Percentiles rank a stretch among this genome's conserved stretches.
Conservation (phyloP, 2,888 invertebrate species). For the Drosophila koepferae region DNA sequence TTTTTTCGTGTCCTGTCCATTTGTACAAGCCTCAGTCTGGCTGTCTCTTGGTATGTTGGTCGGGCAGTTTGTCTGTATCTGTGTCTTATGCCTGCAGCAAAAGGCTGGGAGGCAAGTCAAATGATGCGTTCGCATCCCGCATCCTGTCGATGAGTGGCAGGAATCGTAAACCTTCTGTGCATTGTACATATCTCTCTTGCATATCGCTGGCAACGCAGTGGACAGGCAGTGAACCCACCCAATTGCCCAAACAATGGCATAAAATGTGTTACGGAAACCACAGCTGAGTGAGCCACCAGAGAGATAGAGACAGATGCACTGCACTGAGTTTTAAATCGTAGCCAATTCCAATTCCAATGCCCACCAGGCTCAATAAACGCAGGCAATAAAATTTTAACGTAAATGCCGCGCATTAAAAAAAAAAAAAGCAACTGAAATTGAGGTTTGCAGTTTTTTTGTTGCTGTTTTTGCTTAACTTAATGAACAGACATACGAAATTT, state of each 20-base stretch:
- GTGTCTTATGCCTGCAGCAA: slow-evolving; percentile 19
- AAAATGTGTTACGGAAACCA: slow-evolving; percentile 75
- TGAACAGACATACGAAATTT: slow-evolving; percentile 19
- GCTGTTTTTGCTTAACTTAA: slow-evolving; percentile 8
- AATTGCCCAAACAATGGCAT: slow-evolving; percentile 46
- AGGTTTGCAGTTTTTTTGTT: neutral
- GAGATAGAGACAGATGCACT: slow-evolving; percentile 8
- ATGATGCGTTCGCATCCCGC: slow-evolving; percentile 65
- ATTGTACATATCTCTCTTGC: slow-evolving; percentile 24
- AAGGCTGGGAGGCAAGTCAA: slow-evolving; percentile 42
- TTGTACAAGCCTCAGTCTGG: neutral
- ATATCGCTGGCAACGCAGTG: slow-evolving; percentile 28
- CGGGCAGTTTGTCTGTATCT: slow-evolving; percentile 5
- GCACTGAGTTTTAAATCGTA: slow-evolving; percentile 39
- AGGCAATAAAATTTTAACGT: slow-evolving; percentile 74
- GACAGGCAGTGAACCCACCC: slow-evolving; percentile 30
- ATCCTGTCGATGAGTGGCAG: slow-evolving; percentile 59
- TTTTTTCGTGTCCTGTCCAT: slow-evolving; percentile 1
- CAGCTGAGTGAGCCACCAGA: slow-evolving; percentile 62
- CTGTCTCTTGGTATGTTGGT: neutral
- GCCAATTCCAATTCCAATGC: slow-evolving; percentile 32
- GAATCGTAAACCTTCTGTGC: slow-evolving; percentile 50
- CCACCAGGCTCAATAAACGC: slow-evolving; percentile 60
- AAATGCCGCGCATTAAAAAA: slow-evolving; percentile 56
- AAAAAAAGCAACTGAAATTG: neutral